Conservation (phyloP, 2,113 vertebrate genomes). For the Dolichotis patagonum region DNA sequence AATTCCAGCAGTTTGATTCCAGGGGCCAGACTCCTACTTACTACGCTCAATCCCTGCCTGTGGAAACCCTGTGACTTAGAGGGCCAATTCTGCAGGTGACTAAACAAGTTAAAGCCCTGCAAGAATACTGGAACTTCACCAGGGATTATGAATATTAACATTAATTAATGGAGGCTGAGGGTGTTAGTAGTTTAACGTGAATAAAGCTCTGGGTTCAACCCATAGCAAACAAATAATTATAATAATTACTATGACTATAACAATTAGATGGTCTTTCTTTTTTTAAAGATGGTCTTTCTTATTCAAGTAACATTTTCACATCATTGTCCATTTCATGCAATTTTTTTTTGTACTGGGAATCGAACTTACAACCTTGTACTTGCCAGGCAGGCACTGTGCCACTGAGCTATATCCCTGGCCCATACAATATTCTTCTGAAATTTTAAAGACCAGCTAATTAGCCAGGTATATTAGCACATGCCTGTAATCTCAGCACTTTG, state of each 20-base stretch:
- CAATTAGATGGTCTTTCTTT: neutral
- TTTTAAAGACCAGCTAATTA: neutral
- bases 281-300: neutral
- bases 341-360: neutral
- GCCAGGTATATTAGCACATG: neutral
- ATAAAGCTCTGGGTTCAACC: neutral
- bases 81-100: neutral
- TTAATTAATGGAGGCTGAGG: neutral
- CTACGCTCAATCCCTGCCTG: neutral
- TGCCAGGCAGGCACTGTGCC: no score
- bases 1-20: neutral
- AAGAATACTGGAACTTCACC: neutral
- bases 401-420: no score
- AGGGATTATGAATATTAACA: neutral
- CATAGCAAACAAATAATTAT: neutral
- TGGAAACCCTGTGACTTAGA: neutral
- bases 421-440: neutral
- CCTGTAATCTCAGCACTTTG: neutral
- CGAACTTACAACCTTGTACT: no score
- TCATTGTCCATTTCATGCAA: neutral
- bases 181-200: neutral
- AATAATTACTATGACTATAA: neutral
- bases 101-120: neutral
- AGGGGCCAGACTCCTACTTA: neutral
- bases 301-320: neutral